phyloP scores from a whole-genome alignment of 2,113 vertebrate genomes.

The Alosa alosa region DNA sequence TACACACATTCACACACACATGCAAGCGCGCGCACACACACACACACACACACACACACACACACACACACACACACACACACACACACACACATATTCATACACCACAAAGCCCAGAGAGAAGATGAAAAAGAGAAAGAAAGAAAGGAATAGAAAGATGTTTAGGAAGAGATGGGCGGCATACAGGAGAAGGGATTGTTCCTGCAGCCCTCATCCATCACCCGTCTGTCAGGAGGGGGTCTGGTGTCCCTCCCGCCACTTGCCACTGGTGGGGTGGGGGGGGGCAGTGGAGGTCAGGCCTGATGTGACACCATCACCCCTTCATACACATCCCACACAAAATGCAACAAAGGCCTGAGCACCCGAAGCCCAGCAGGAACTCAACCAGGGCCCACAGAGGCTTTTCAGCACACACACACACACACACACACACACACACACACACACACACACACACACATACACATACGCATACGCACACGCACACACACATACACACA shows the following conservation, averaged over 20 bases:
- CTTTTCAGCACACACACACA: not conserved
- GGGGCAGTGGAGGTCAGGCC: not conserved
- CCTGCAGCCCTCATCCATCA: slow-evolving; percentile 56
- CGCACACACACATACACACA: slow-evolving; percentile 1
- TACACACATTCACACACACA: not conserved
- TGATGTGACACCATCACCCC: not conserved
- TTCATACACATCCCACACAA: not conserved
- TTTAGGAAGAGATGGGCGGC: slow-evolving; percentile 10
- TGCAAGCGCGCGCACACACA: not conserved
- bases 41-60: not conserved
- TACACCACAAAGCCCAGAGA: slow-evolving; percentile 5
- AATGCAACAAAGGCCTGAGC: not conserved
- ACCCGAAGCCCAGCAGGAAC: not conserved
- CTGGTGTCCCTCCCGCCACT: slow-evolving; percentile 29
- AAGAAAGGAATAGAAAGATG: not conserved
- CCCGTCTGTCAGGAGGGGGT: slow-evolving; percentile 68
- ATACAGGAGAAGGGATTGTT: slow-evolving; percentile 61
- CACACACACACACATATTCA: not conserved
- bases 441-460: not conserved
- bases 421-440: not conserved
- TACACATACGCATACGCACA: not conserved
- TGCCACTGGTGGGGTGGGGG: not conserved
- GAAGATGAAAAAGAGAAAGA: not conserved
- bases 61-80: not conserved
- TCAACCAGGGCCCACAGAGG: not conserved